Evolutionary conservation across 1,140 invertebrate genomes (phyloP), one percentile per base, ranked within the genome.

Genomic region (Calycopis cecrops): DNA sequence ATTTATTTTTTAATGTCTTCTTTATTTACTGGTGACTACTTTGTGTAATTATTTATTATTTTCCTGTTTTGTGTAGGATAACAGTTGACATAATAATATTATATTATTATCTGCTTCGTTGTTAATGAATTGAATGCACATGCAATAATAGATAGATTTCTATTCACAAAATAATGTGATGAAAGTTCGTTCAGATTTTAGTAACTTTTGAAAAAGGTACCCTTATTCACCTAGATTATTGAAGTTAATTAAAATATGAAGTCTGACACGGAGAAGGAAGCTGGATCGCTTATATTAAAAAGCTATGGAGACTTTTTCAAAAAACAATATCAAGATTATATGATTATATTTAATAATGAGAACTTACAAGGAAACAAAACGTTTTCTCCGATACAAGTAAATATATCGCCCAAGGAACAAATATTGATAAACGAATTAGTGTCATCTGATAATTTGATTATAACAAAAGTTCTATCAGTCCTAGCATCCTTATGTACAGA

Each of bases 381-480:
- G 52, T 89, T 91, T 68, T 73, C 88, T 33, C 80, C 92, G 8
- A 89, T 92, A 75, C 91, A 92, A 85, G 67, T 80, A 18, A 53
- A 65, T 33, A 71, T 82, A 65, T 61, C 81, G 21, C 88, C 91
- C 7, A 86, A 85, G 62, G 94, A 95, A 81, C 87, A 92, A 65
- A 89, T 92, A 9, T 87, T 89, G 21, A 72, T 95, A 38, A 79
- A 94, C 21, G 90, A 94, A 60, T 74, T 96, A 37, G 90, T 94
- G 16, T 91, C 93, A 61, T 95, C 94, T 18, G 94, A 97, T 79
- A 96, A 96, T 79, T 93, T 94, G 76, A 87, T 92, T 14, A 90
- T 96, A 55, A 95, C 94, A 52, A 95, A 96, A 88, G 90, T 96
- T 12, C 84, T 97, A n/a, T 92, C 92, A 33, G 93, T 94, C 0